Evolutionary conservation across 35 echinoderm and acorn worm genomes (phyloP).

Genomic region (Chiridota heheva): DNA sequence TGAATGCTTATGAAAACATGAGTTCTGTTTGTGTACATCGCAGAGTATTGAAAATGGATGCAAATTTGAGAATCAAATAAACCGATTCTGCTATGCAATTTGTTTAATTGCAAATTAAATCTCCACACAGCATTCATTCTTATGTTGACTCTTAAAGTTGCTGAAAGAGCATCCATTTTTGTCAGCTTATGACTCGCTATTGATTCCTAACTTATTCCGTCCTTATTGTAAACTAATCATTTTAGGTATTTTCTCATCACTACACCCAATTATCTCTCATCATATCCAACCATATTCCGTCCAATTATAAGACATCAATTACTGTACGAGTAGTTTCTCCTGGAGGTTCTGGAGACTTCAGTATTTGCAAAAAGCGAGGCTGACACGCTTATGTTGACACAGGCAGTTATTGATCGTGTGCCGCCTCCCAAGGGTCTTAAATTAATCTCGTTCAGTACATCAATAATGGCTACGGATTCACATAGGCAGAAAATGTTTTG

Average conservation of each 20-base stretch:
- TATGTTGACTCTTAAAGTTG: too few relatives aligned
- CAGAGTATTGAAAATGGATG: too few relatives aligned
- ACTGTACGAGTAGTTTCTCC: conserved; percentile 30
- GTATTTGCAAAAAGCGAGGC: conserved; percentile 32
- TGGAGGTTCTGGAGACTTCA: neutral
- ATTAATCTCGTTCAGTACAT: conserved; percentile 46
- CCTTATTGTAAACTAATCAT: conserved; percentile 47
- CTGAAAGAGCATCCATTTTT: too few relatives aligned
- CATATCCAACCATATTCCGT: conserved; percentile 49
- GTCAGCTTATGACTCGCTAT: conserved; percentile 40
- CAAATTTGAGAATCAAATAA: too few relatives aligned
- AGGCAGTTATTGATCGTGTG: conserved; percentile 53
- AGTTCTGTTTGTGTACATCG: too few relatives aligned
- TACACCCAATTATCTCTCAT: conserved; percentile 56
- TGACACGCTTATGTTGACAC: conserved; percentile 56
- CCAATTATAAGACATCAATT: conserved; percentile 60
- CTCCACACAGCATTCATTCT: too few relatives aligned
- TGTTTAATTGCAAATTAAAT: too few relatives aligned
- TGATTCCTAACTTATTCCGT: conserved; percentile 32
- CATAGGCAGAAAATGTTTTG: conserved; percentile 39
- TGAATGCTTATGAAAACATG: too few relatives aligned
- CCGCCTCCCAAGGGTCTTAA: conserved; percentile 51
- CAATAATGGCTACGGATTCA: conserved; percentile 41
- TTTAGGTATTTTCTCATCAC: conserved; percentile 58
- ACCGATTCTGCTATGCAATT: too few relatives aligned